These are phyloP conservation scores for Notolabrus celidotus DNA, from an alignment of 2,797 vertebrate genomes.

Conservation along the genomic window DNA sequence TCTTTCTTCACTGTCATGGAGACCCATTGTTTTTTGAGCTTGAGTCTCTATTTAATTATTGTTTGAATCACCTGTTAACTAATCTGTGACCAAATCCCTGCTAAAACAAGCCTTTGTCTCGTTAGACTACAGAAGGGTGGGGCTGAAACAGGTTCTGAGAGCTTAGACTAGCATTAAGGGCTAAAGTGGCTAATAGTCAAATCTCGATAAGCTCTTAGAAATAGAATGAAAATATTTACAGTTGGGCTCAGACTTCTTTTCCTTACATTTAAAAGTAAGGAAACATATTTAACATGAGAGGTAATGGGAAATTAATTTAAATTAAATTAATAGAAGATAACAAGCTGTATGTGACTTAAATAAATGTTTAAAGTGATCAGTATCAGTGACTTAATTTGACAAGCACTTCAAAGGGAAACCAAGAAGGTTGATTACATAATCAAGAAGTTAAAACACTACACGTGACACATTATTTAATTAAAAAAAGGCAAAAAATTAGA, in stretches of 20 bases:
- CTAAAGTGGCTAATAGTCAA: background rate
- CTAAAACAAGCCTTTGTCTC: conserved; percentile 19
- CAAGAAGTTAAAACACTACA: too few relatives aligned
- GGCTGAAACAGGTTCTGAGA: conserved; percentile 27
- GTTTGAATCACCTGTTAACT: conserved; percentile 23
- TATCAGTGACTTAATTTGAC: too few relatives aligned
- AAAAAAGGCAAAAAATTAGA: too few relatives aligned
- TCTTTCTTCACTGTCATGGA: background rate
- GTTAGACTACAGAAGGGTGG: conserved; percentile 23
- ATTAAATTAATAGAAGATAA: too few relatives aligned
- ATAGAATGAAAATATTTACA: background rate
- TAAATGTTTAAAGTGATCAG: too few relatives aligned
- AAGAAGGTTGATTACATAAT: too few relatives aligned
- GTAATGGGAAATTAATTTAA: background rate
- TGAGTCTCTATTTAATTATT: conserved; percentile 1
- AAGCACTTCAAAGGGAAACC: too few relatives aligned
- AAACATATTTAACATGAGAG: background rate
- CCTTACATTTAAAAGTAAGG: background rate
- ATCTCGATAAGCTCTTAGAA: background rate
- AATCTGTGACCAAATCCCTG: conserved; percentile 37
- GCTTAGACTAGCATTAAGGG: conserved; percentile 7
- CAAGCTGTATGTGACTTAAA: too few relatives aligned
- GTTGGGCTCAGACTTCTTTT: background rate
- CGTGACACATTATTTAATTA: too few relatives aligned
- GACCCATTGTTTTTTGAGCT: background rate